Base-by-base conservation (phyloP, 2,113 vertebrate genomes). In the Hippocampus abdominalis region DNA sequence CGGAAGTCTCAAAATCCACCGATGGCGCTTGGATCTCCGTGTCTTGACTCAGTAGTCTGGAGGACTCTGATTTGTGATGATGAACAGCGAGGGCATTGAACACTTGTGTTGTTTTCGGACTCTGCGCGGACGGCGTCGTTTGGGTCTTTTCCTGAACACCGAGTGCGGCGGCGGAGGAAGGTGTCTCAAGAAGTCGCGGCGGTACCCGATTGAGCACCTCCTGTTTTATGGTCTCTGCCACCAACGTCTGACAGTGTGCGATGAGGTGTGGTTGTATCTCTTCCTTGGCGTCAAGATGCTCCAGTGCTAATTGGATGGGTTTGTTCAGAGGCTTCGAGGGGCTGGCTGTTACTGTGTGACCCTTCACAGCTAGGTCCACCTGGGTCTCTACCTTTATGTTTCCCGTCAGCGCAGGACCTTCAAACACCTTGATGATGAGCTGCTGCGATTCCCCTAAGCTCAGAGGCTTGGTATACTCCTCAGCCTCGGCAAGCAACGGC, bases 341-440 rank as follows among this genome's bases (percentile, higher is more conserved):
- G n/a, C 40, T 23, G 23, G 40, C 62, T 16, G 42, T 16, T 27
- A 64, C 23, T 27, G 40, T 8, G 63, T 64, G 63, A 27, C 63
- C 63, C 40, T 64, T 40, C 11, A 64, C 21, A 23, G 62, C 39
- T n/a, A 13, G 39, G 39, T 42, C 62, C 36, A 64, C 10, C 23
- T 46, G 63, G 9, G 63, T 27, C 21, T 46, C 63, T 8, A 46
- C 63, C 12, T 46, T 64, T 25, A 64, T 4, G 16, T 64, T 64
- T 13, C 40, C 63, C n/a, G 60, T 18, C 32, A 62, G 32, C 21
- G 60, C 3, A 18, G 63, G 63, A 18, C 23, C 36, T 44, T 64
- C 63, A 16, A 64, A 64, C 15, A 64, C 18, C 63, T 64, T 64
- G 40, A 64, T 64, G 63, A 64, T 64, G 2, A 64, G 39, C 42